Evolutionary conservation across 1,140 invertebrate species (phyloP), one percentile per base, ranked within the genome.

Genomic region (Rhizoglyphus robini): DNA sequence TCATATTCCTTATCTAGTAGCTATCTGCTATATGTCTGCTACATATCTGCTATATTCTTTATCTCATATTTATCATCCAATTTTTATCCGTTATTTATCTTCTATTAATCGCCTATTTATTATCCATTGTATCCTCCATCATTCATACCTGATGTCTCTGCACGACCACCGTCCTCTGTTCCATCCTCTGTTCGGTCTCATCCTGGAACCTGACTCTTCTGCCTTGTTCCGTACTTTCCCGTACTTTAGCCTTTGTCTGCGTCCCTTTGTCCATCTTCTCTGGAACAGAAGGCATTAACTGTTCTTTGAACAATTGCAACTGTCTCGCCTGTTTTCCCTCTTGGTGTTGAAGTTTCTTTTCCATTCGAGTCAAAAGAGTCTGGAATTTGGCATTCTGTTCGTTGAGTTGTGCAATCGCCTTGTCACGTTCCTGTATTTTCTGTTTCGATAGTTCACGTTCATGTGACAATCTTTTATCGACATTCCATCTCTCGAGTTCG

Each of bases 311-410:
- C 15, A n/a, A 13, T 34, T 20, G 2, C 11, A 23, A 51, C 29
- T 13, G 48, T 41, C 13, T 51, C 8, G 18, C 23, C 8, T 3
- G 41, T 46, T 46, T 46, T 20, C 15, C 15, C 29, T 60, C 27
- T 60, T 18, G n/a, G 27, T 2, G 58, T 60, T 64, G 46, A 11
- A 48, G 25, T 64, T 64, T 48, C 3, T 48, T 48, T 13, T 64
- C 63, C 18, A 31, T 31, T 48, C 51, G 48, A 3, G 41, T 29
- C 20, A 64, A 4, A 27, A 48, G 5, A 15, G 41, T n/a, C 31
- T 64, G 41, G 1, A 51, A 13, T 38, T 64, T 64, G 2, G 29
- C 18, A 13, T 51, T 15, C 38, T 64, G 41, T 51, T 57, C 30
- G 15, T 49, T 23, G 8, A 51, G 27, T 31, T 57, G 20, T 3